Evolutionary conservation across 2,888 invertebrate genomes (phyloP).

Genomic region (Phortica magna): DNA sequence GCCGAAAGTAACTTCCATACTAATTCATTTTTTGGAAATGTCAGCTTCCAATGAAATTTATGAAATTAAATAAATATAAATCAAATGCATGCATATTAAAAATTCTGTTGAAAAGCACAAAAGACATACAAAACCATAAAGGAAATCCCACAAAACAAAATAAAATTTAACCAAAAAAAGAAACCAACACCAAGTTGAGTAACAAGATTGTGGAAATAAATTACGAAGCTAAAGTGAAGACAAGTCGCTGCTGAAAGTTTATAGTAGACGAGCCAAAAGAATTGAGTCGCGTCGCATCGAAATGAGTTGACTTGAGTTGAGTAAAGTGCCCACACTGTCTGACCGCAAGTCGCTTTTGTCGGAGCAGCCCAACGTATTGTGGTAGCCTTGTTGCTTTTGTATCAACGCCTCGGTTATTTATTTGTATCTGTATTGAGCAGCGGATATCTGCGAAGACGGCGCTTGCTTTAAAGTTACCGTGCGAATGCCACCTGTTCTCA

Average conservation of each 20-base stretch:
- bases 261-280: not conserved
- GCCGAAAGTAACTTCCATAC: not conserved
- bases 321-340: not conserved
- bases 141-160: constrained; percentile 35
- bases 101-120: constrained; percentile 51
- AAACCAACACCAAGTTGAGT: not conserved
- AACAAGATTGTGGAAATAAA: not conserved
- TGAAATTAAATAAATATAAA: constrained; percentile 30
- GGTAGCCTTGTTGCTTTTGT: not conserved
- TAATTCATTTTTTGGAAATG: constrained; percentile 4
- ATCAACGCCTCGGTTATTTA: not conserved
- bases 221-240: constrained; percentile 19
- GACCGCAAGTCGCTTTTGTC: not conserved
- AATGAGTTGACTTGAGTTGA: not conserved
- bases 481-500: constrained; percentile 32
- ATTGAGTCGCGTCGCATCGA: not conserved
- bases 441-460: constrained; percentile 13
- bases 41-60: constrained; percentile 33
- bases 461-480: constrained; percentile 29
- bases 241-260: not conserved
- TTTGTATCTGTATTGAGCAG: constrained; percentile 3
- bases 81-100: constrained; percentile 18
- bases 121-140: constrained; percentile 28
- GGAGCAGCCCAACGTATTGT: not conserved
- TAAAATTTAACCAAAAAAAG: constrained; percentile 34